Base-by-base conservation (phyloP, 1,140 invertebrate species). In the Bursaphelenchus mucronatus region DNA sequence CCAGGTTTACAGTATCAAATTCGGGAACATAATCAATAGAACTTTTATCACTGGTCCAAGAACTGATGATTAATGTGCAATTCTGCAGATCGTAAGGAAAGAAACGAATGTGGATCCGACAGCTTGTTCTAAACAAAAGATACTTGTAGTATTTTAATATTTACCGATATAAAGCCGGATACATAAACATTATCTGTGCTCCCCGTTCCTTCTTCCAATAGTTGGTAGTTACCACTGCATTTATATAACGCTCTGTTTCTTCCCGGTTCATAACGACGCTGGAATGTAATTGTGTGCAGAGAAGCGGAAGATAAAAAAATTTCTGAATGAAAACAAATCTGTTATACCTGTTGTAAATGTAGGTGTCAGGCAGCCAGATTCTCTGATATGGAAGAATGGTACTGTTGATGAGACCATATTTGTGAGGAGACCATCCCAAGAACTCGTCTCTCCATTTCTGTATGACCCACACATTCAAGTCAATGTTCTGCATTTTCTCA, bases 401-500 rank as follows among this genome's bases (percentile, higher is more conserved):
- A 11, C 66, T 65, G 56, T 79, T 79, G 21, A 79, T 79, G 54
- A 63, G 62, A n/a, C 76, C 76, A 61, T 79, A 74, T 17, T 61
- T 50, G 51, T 70, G 53, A 10, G 71, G 74, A 68, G 63, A 44
- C 70, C 70, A 80, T 8, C 77, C 77, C 43, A 78, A 53, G 57
- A 80, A 81, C 45, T 81, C 78, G 53, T 80, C 78, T n/a, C 68
- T 67, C 78, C 78, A 80, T 66, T 80, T 80, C 56, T 79, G 76
- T 41, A 80, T 80, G n/a, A 79, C 75, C 78, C 78, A 80, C 43
- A 80, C 65, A 59, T 80, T 80, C 45, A 80, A 63, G 53, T 80
- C 78, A 17, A 80, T 68, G 62, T 70, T 78, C 58, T 80, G 78
- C 46, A 74, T 66, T 56, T 81, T 81, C 52, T 80, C 78, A 53